phyloP scores from a whole-genome alignment of 2,888 invertebrate genomes.

The Neoitamus cyanurus region DNA sequence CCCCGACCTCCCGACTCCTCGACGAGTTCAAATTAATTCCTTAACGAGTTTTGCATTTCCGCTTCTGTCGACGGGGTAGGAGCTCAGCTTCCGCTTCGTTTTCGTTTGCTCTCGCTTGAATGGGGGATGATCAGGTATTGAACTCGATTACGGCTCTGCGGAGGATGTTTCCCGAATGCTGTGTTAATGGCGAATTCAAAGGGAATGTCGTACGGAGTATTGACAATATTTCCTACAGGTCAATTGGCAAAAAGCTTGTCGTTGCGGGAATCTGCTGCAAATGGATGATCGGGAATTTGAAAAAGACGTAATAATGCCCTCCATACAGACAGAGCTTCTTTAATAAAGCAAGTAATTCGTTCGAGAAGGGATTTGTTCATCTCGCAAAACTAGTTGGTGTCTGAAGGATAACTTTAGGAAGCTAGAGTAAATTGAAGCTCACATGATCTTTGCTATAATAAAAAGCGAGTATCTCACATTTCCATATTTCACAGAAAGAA shows the following conservation, averaged over 20 bases:
- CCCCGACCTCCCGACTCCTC: background rate
- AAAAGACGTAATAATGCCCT: background rate
- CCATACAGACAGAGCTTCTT: background rate
- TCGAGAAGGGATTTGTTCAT: background rate
- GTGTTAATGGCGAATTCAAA: background rate
- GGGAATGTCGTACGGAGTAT: background rate
- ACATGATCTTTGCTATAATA: too few species aligned
- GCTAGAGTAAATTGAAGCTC: too few species aligned
- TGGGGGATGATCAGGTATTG: background rate
- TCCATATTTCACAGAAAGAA: too few species aligned
- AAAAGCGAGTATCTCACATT: too few species aligned
- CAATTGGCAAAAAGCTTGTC: background rate
- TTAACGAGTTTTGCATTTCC: slow-evolving; percentile 22
- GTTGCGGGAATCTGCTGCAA: background rate
- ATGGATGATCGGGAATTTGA: background rate
- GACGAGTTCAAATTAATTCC: slow-evolving; percentile 9
- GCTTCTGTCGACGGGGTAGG: background rate
- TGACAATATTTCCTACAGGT: background rate
- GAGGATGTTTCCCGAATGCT: background rate
- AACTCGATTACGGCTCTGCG: background rate
- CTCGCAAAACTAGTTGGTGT: background rate
- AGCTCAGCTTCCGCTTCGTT: background rate
- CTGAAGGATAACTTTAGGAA: too few species aligned
- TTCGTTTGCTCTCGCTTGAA: background rate
- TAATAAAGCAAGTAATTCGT: background rate